Conservation (phyloP, 2,797 vertebrate species). For the Girardinus metallicus region DNA sequence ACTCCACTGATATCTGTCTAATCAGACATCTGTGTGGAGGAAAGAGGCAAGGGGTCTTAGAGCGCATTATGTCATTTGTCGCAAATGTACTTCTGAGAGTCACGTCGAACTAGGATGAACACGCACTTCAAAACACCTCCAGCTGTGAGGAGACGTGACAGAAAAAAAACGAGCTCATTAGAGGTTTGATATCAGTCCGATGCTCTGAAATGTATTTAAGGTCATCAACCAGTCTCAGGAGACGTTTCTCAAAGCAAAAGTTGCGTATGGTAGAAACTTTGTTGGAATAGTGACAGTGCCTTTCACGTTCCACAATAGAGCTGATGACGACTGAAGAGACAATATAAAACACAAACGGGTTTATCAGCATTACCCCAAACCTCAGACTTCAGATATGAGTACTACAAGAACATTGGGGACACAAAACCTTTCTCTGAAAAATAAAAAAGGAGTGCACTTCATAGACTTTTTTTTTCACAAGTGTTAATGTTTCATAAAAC, state of each 20-base stretch:
- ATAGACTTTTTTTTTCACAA: neutral
- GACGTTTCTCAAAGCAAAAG: slow-evolving; percentile 14
- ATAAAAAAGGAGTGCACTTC: neutral
- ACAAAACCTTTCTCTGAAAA: neutral
- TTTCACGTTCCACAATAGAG: slow-evolving; percentile 14
- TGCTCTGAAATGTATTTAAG: neutral
- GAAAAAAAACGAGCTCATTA: slow-evolving; percentile 27
- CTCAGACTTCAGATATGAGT: neutral
- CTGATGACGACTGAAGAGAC: slow-evolving; percentile 6
- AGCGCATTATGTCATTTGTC: slow-evolving; percentile 17
- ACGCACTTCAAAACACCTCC: neutral
- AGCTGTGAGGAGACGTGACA: slow-evolving; percentile 11
- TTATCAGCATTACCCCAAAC: neutral
- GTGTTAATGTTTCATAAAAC: neutral
- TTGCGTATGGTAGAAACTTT: slow-evolving; percentile 7
- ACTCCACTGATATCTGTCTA: slow-evolving; percentile 32
- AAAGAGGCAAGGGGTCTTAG: slow-evolving; percentile 25
- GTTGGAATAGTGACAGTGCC: slow-evolving; percentile 9
- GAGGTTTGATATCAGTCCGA: slow-evolving; percentile 8
- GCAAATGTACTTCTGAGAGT: slow-evolving; percentile 9
- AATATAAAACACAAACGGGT: neutral
- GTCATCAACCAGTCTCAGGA: slow-evolving; percentile 1
- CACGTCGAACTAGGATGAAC: neutral
- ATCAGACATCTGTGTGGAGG: slow-evolving; percentile 32
- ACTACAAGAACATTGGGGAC: neutral